phyloP scores from a whole-genome alignment of 2,888 invertebrate species.

The Oxystoma pomonae region DNA sequence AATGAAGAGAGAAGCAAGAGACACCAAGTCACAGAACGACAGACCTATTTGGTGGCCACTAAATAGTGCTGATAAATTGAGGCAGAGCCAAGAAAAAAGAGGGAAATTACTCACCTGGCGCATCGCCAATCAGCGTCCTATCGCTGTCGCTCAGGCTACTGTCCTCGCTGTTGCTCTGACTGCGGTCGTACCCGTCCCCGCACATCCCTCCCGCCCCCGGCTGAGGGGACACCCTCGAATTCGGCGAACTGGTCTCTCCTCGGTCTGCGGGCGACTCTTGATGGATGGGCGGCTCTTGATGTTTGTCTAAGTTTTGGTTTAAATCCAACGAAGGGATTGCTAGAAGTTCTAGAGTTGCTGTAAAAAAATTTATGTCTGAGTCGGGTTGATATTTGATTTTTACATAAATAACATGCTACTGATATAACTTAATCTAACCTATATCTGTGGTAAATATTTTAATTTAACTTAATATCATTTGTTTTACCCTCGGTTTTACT shows the following conservation, averaged over 20 bases:
- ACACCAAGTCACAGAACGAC: no score
- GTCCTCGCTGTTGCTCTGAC: constrained; percentile 69
- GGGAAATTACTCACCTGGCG: constrained; percentile 48
- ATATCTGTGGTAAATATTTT: no score
- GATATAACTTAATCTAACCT: no score
- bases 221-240: constrained; percentile 38
- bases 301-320: constrained; percentile 39
- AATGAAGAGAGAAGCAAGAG: no score
- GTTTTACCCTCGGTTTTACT: no score
- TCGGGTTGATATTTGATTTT: no score
- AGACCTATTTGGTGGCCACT: no score
- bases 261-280: constrained; percentile 32
- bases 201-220: constrained; percentile 28
- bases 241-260: constrained; percentile 36
- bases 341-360: constrained; percentile 44
- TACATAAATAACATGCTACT: no score
- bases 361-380: no score
- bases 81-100: no score
- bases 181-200: constrained; percentile 45
- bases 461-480: no score
- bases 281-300: constrained; percentile 1
- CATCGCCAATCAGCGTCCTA: constrained; percentile 58
- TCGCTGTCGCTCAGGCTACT: constrained; percentile 74
- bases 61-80: no score
- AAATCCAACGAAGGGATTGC: constrained; percentile 52